Percentiles rank a stretch among this genome's conserved stretches.
Conservation (phyloP, 2,113 vertebrate species). For the Cyprinodon tularosa region DNA sequence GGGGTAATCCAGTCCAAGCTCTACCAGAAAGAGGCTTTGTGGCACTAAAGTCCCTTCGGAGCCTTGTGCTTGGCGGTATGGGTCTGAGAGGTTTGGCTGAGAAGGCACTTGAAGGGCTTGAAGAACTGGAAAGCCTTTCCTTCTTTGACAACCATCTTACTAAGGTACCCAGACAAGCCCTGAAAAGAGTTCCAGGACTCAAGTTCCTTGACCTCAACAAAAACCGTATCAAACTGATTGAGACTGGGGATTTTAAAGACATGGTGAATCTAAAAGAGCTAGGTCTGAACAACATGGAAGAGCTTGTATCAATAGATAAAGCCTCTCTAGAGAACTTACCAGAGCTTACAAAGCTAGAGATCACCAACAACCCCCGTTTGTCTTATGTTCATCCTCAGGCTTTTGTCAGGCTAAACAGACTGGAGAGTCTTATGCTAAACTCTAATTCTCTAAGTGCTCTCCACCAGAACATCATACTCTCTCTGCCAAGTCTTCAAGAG, state of each 20-base stretch:
- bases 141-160: constrained; percentile 90
- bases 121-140: constrained; percentile 89
- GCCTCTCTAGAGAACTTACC: constrained; percentile 91
- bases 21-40: constrained; percentile 88
- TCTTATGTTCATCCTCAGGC: constrained; percentile 94
- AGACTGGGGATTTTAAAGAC: constrained; percentile 87
- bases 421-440: constrained; percentile 98
- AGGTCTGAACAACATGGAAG: constrained; percentile 93
- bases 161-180: constrained; percentile 83
- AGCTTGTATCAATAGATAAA: constrained; percentile 91
- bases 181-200: constrained; percentile 86
- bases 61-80: constrained; percentile 92
- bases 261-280: constrained; percentile 94
- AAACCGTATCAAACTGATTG: constrained; percentile 87
- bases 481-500: constrained; percentile 92
- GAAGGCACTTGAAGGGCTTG: constrained; percentile 86
- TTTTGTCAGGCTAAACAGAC: constrained; percentile 86
- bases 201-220: constrained; percentile 95
- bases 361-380: constrained; percentile 95
- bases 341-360: constrained; percentile 94
- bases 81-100: constrained; percentile 85
- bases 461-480: constrained; percentile 87
- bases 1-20: constrained; percentile 88
- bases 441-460: constrained; percentile 95
- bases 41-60: constrained; percentile 85